Evolutionary conservation across 2,888 invertebrate species (phyloP).

Genomic region (Caenorhabditis sp.): DNA sequence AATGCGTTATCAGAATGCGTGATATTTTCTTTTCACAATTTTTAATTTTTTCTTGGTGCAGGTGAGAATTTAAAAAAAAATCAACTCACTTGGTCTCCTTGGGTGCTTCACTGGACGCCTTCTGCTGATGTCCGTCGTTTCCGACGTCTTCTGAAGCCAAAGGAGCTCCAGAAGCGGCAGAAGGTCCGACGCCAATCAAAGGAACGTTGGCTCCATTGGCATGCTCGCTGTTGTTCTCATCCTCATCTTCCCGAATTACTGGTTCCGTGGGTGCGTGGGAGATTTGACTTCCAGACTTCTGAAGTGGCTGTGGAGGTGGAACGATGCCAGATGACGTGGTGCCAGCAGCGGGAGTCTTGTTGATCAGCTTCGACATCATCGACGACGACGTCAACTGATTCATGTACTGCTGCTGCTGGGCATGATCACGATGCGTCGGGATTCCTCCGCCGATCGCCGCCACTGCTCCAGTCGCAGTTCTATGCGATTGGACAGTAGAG

Average conservation of each 20-base stretch:
- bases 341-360: slow-evolving; percentile 37
- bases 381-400: slow-evolving; percentile 63
- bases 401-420: slow-evolving; percentile 53
- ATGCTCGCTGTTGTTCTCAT: slow-evolving; percentile 74
- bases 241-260: slow-evolving; percentile 81
- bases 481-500: slow-evolving; percentile 44
- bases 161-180: neutral
- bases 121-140: slow-evolving; percentile 22
- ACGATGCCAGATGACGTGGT: slow-evolving; percentile 21
- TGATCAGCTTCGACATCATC: slow-evolving; percentile 62
- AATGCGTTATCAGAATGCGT: too few species aligned
- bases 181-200: slow-evolving; percentile 40
- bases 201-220: slow-evolving; percentile 58
- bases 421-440: slow-evolving; percentile 53
- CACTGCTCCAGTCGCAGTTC: slow-evolving; percentile 62
- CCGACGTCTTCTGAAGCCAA: neutral
- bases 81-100: slow-evolving; percentile 69
- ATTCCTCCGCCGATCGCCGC: slow-evolving; percentile 58
- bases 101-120: slow-evolving; percentile 61
- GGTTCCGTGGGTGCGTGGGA: slow-evolving; percentile 82
- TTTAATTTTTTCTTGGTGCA: too few species aligned
- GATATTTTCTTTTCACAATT: neutral
- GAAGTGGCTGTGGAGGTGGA: slow-evolving; percentile 28
- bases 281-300: slow-evolving; percentile 78
- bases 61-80: neutral